A percentile compares a stretch with the other conserved stretches of the same genome.
Evolutionary conservation across 2,888 invertebrate genomes (phyloP).

Genomic region (Phoronis australis): DNA sequence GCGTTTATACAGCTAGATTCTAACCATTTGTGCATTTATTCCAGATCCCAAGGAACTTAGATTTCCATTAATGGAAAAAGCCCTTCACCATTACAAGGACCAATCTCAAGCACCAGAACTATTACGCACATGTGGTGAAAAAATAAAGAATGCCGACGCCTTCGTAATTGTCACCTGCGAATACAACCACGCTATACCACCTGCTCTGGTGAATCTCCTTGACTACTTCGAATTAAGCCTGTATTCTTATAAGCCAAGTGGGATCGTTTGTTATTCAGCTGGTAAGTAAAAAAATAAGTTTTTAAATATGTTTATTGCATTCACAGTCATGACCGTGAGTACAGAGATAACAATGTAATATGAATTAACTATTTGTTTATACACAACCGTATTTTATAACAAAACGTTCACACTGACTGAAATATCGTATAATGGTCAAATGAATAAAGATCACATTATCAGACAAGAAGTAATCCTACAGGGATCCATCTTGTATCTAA

Average conservation of each 20-base stretch:
- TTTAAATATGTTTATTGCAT: too few relatives aligned
- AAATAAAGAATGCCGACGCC: conserved; percentile 46
- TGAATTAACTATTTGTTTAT: too few relatives aligned
- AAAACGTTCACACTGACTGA: too few relatives aligned
- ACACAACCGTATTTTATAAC: too few relatives aligned
- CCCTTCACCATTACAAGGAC: conserved; percentile 29
- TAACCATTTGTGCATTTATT: too few relatives aligned
- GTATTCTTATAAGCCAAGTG: conserved; percentile 45
- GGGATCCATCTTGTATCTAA: too few relatives aligned
- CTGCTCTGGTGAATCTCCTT: conserved; percentile 54
- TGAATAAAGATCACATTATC: too few relatives aligned
- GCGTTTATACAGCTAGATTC: too few relatives aligned
- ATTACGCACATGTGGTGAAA: conserved; percentile 20
- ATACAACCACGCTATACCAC: conserved; percentile 53
- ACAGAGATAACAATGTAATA: too few relatives aligned
- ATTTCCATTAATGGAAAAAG: conserved; percentile 32
- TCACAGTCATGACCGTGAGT: too few relatives aligned
- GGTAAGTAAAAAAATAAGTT: conserved; percentile 29
- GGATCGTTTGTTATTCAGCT: conserved; percentile 40
- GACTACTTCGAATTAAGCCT: conserved; percentile 53
- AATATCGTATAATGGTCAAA: too few relatives aligned
- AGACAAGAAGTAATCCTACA: too few relatives aligned
- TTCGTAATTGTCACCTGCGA: conserved; percentile 52
- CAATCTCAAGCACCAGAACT: conserved; percentile 19
- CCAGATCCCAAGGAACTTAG: conserved; percentile 51